These are phyloP conservation scores for Ctenopoma kingsleyae DNA, from an alignment of 2,797 vertebrate species.

Conservation along the genomic window DNA sequence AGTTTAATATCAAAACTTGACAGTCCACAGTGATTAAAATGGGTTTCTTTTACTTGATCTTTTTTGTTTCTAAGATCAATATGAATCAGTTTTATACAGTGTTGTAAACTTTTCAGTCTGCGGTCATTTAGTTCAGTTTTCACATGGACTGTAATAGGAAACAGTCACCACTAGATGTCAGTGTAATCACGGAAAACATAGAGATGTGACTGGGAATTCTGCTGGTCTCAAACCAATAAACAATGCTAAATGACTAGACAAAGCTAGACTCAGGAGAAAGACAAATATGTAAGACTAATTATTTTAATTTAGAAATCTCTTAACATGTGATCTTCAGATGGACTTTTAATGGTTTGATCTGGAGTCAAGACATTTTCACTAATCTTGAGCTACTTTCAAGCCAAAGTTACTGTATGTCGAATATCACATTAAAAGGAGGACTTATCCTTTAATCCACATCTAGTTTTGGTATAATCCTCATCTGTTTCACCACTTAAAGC, in stretches of 20 bases:
- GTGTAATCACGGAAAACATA: slow-evolving; percentile 25
- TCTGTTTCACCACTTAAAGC: slow-evolving; percentile 41
- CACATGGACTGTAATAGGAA: slow-evolving; percentile 3
- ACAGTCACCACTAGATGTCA: slow-evolving; percentile 69
- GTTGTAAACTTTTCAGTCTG: not conserved
- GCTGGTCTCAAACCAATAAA: slow-evolving; percentile 4
- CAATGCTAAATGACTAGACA: not conserved
- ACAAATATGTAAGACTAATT: not conserved
- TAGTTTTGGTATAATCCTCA: slow-evolving; percentile 51
- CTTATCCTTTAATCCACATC: slow-evolving; percentile 35
- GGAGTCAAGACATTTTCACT: slow-evolving; percentile 10
- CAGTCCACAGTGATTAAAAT: not conserved
- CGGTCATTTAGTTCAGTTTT: not conserved
- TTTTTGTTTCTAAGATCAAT: not conserved
- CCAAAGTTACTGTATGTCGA: not conserved
- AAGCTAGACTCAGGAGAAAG: not conserved
- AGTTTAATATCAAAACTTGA: not conserved
- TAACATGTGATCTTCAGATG: not conserved
- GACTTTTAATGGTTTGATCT: not conserved
- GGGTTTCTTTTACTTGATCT: no score
- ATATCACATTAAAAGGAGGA: slow-evolving; percentile 6
- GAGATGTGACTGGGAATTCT: not conserved
- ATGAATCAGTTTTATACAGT: not conserved
- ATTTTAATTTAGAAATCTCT: not conserved
- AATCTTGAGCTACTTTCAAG: not conserved